A percentile compares a stretch with the other conserved stretches of the same genome.
These are phyloP conservation scores for Beris chalybata DNA, from an alignment of 2,888 invertebrate genomes.

Conservation along the genomic window DNA sequence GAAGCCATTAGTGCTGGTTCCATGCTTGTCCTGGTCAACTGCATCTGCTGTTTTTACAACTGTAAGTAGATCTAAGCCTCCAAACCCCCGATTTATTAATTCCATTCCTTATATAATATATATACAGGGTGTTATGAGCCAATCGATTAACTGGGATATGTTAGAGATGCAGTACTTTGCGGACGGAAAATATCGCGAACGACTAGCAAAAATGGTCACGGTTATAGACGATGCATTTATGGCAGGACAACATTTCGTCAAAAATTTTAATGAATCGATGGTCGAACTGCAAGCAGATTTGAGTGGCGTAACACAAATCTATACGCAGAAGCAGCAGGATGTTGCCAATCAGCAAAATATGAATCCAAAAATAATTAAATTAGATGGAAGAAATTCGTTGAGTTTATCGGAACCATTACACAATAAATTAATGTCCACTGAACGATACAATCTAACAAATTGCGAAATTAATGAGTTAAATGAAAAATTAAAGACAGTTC, in stretches of 20 bases:
- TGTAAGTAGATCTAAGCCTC: slow-evolving; percentile 58
- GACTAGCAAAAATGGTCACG: slow-evolving; percentile 84
- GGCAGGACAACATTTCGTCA: slow-evolving; percentile 75
- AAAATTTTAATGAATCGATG: slow-evolving; percentile 62
- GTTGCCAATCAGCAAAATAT: slow-evolving; percentile 35
- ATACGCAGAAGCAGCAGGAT: slow-evolving; percentile 44
- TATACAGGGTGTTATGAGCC: slow-evolving; percentile 87
- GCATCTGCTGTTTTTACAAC: slow-evolving; percentile 94
- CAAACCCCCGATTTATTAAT: neutral
- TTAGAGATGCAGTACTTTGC: slow-evolving; percentile 85
- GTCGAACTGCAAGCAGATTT: slow-evolving; percentile 56
- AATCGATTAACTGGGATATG: slow-evolving; percentile 91
- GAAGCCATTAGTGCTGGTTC: slow-evolving; percentile 89
- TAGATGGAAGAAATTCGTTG: slow-evolving; percentile 48
- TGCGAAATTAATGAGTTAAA: slow-evolving; percentile 60
- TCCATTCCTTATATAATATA: slow-evolving; percentile 19
- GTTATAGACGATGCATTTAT: slow-evolving; percentile 73
- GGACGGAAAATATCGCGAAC: slow-evolving; percentile 77
- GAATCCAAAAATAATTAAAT: slow-evolving; percentile 42
- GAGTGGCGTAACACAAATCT: slow-evolving; percentile 39
- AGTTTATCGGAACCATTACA: slow-evolving; percentile 57
- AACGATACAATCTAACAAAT: slow-evolving; percentile 57
- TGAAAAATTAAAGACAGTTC: slow-evolving; percentile 46
- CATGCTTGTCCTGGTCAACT: slow-evolving; percentile 97
- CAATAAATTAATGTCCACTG: slow-evolving; percentile 57